Percentiles rank a stretch among this genome's conserved stretches.
These are phyloP conservation scores for Lacanobia oleracea DNA, from an alignment of 2,888 invertebrate species.

Conservation along the genomic window DNA sequence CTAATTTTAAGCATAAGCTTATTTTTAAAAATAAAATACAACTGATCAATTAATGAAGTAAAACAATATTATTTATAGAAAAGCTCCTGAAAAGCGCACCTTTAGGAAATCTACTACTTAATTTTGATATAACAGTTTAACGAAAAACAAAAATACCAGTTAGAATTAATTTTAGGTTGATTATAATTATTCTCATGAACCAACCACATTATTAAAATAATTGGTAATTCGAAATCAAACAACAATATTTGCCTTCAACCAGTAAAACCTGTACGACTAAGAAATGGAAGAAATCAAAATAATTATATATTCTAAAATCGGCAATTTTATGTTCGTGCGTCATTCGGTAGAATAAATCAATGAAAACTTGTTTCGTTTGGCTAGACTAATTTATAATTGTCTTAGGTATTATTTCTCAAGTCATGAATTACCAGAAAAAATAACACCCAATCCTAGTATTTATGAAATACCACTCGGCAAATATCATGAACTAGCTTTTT, in stretches of 20 bases:
- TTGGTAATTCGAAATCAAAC: not conserved
- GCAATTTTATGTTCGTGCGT: conserved; percentile 17
- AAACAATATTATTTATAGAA: no score
- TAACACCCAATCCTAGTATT: no score
- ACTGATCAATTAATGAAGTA: no score
- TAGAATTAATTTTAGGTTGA: no score
- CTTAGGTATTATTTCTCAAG: not conserved
- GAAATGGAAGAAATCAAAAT: conserved; percentile 5
- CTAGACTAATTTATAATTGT: not conserved
- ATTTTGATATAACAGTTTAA: no score
- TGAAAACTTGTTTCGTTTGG: conserved; percentile 23
- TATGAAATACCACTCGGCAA: no score
- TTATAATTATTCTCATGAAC: not conserved
- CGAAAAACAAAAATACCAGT: no score
- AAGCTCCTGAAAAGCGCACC: no score
- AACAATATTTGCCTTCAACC: conserved; percentile 8
- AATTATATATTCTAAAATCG: not conserved
- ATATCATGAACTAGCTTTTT: not conserved
- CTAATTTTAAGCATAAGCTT: no score
- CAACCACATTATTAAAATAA: not conserved
- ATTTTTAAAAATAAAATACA: no score
- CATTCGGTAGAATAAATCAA: conserved; percentile 2
- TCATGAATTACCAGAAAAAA: not conserved
- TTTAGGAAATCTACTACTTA: no score
- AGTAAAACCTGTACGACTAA: conserved; percentile 15